phyloP scores from a whole-genome alignment of 2,113 vertebrate genomes.

The Phrynosoma platyrhinos region DNA sequence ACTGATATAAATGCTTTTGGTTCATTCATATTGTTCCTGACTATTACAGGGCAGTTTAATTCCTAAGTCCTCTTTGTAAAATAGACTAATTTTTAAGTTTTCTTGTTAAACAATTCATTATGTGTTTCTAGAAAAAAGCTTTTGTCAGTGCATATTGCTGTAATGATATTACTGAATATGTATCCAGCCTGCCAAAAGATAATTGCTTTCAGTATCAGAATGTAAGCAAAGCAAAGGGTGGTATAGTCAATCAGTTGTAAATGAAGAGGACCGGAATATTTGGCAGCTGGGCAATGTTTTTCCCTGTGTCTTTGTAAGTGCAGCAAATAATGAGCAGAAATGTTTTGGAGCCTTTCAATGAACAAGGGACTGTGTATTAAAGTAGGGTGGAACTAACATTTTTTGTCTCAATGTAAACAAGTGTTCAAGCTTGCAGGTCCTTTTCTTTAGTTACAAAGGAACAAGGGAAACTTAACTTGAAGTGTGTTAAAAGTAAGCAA shows the following conservation, averaged over 20 bases:
- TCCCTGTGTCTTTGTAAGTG: slow-evolving; percentile 6
- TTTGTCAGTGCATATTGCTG: not conserved
- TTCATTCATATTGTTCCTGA: not conserved
- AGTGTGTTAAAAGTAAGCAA: not conserved
- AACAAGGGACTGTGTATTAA: slow-evolving; percentile 18
- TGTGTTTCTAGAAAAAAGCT: slow-evolving; percentile 3
- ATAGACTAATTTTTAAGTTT: not conserved
- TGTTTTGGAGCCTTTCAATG: slow-evolving; percentile 3
- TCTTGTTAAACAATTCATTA: slow-evolving; percentile 14
- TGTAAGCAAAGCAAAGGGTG: slow-evolving; percentile 35
- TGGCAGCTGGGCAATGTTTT: slow-evolving; percentile 8
- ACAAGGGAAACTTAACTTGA: not conserved
- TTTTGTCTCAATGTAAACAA: slow-evolving; percentile 9
- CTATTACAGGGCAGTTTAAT: not conserved
- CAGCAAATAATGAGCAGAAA: slow-evolving; percentile 12
- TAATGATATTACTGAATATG: not conserved
- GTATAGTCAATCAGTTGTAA: slow-evolving; percentile 31
- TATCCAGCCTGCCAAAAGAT: slow-evolving; percentile 16
- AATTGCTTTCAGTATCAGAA: slow-evolving; percentile 30
- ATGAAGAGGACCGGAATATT: slow-evolving; percentile 31
- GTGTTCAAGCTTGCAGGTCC: not conserved
- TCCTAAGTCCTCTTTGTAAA: not conserved
- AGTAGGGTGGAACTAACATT: slow-evolving; percentile 2
- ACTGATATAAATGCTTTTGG: not conserved
- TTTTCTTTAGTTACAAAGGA: not conserved